Evolutionary conservation across 2,797 vertebrate species (phyloP), one percentile per base, ranked within the genome.

Genomic region (Gymnothorax javanicus): DNA sequence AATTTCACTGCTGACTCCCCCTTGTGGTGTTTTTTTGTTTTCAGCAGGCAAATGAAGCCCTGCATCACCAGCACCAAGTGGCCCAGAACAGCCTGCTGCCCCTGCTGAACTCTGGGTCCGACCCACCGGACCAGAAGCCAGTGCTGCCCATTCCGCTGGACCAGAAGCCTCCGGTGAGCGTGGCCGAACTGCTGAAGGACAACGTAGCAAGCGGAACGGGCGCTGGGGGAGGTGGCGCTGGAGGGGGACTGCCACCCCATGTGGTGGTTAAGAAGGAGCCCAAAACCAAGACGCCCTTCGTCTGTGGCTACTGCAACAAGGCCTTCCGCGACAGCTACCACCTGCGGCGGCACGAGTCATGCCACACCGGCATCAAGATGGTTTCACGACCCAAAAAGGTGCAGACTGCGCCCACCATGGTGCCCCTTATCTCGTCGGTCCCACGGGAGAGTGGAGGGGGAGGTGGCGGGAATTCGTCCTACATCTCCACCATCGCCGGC

Each of bases 241-340:
- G 89, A 0, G 91, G 88, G 1, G 89, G 90, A 1, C 62, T 67
- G 0, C 89, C 8, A 87, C 94, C 89, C 56, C 23, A 93, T 1
- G 92, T 93, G 0, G 95, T 97, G 88, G 96, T 98, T 92, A 99
- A 99, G 96, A 99, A 99, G 93, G 98, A 99, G 94, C 95, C 95
- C 15, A 99, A 99, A 90, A 97, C 97, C 89, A 99, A 99, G 96
- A 99, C 98, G 17, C 98, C 98, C 67, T 99, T 99, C 93, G 97
- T 99, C 93, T 99, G 98, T 89, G 97, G 97, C 91, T 99, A 98
- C 95, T 99, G 98, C 94, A 98, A 96, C 96, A 99, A 99, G 95
- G 98, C 98, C 90, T 99, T 99, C 94, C 97, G 98, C 90, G 98
- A 99, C 96, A 99, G 98, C 94, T 99, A 99, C 94, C 98, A 99